Conservation (phyloP, 2,888 invertebrate genomes). For the Griposia aprilina region DNA sequence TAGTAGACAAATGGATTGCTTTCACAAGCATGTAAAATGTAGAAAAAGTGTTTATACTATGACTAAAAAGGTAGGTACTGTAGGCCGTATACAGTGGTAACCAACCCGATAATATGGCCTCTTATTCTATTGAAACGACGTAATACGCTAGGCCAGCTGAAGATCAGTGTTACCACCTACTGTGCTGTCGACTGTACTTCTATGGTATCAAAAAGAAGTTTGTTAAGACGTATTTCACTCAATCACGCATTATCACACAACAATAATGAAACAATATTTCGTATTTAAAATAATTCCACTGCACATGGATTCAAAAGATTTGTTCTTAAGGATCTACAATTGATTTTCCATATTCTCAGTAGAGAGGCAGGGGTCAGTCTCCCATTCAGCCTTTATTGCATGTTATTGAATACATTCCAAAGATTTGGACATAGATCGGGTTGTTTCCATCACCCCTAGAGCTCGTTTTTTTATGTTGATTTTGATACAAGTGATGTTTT, state of each 20-base stretch:
- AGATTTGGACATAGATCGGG: conserved; percentile 71
- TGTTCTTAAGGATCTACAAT: conserved; percentile 24
- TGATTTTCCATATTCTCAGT: conserved; percentile 50
- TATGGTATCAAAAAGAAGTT: background rate
- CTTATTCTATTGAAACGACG: background rate
- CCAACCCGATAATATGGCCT: background rate
- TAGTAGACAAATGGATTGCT: conserved; percentile 28
- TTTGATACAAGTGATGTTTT: conserved; percentile 63
- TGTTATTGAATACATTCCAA: conserved; percentile 74
- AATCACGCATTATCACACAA: background rate
- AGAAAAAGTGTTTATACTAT: background rate
- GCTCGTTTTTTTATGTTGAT: conserved; percentile 16
- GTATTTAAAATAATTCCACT: conserved; percentile 2
- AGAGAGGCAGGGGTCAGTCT: conserved; percentile 68
- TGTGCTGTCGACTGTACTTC: background rate
- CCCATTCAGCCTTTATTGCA: conserved; percentile 47
- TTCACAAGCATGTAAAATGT: background rate
- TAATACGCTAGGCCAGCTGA: background rate
- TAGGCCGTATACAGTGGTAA: background rate
- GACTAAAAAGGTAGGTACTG: background rate
- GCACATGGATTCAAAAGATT: conserved; percentile 20
- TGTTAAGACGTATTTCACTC: background rate
- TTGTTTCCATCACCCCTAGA: conserved; percentile 63
- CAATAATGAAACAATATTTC: background rate
- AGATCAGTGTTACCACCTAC: background rate